Conservation (phyloP, 2,888 invertebrate genomes). For the Nebria salina region DNA sequence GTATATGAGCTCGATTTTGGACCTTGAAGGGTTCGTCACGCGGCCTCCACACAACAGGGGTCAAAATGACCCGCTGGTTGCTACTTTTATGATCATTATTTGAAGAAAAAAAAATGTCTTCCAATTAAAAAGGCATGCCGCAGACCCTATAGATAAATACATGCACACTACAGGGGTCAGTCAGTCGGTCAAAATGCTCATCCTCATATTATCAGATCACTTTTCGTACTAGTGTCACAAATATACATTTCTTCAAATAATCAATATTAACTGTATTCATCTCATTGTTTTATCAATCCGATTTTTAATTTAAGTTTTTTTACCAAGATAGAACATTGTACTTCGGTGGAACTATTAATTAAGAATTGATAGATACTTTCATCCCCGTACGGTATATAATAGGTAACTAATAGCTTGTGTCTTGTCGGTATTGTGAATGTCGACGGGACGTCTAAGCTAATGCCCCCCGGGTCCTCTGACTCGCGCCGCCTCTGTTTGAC, state of each 20-base stretch:
- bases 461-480: conserved; percentile 50
- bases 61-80: conserved; percentile 33
- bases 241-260: neutral
- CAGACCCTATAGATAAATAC: conserved; percentile 61
- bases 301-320: neutral
- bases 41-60: conserved; percentile 39
- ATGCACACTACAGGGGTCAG: conserved; percentile 60
- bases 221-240: neutral
- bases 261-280: neutral
- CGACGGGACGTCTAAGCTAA: conserved; percentile 57
- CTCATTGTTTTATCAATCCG: neutral
- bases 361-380: conserved; percentile 61
- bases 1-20: neutral
- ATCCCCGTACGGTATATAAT: conserved; percentile 57
- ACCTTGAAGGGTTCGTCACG: conserved; percentile 14
- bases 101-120: conserved; percentile 62
- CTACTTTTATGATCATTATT: conserved; percentile 62
- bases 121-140: conserved; percentile 63
- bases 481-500: conserved; percentile 51
- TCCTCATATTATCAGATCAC: neutral
- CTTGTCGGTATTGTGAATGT: conserved; percentile 59
- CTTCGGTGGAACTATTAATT: conserved; percentile 57
- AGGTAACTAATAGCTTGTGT: conserved; percentile 62
- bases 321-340: neutral
- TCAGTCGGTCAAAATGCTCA: conserved; percentile 24